Conservation (phyloP, 2,113 vertebrate genomes). For the Osmerus mordax region DNA sequence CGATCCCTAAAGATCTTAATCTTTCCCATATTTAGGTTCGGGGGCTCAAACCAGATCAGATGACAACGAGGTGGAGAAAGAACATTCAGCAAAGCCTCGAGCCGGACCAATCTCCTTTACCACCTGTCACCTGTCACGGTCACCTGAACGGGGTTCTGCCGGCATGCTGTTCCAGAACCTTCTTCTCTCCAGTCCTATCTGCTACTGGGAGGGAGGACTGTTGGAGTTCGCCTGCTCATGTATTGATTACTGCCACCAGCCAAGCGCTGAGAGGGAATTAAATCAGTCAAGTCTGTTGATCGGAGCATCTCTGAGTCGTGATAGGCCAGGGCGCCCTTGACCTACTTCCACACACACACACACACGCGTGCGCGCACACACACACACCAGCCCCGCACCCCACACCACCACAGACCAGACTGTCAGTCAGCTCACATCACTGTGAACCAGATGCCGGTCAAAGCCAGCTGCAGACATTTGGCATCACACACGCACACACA, state of each 20-base stretch:
- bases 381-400: neutral
- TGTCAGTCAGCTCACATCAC: constrained; percentile 43
- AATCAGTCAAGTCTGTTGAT: constrained; percentile 31
- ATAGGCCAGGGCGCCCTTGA: constrained; percentile 53
- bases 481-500: constrained; percentile 14
- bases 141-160: no score
- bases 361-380: neutral
- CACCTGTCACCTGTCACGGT: no score
- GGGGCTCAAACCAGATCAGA: constrained; percentile 31
- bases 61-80: constrained; percentile 26
- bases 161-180: no score
- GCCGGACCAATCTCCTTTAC: no score
- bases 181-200: neutral
- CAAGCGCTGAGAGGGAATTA: constrained; percentile 51
- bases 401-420: neutral
- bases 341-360: constrained; percentile 37
- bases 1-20: constrained; percentile 41
- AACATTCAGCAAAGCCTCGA: neutral
- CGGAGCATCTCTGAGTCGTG: constrained; percentile 45
- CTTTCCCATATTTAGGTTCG: constrained; percentile 6
- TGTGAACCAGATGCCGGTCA: constrained; percentile 39
- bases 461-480: constrained; percentile 20
- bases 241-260: constrained; percentile 37
- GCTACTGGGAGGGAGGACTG: neutral
- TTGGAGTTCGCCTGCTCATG: neutral